Evolutionary conservation across 2,888 invertebrate genomes (phyloP), one percentile per base, ranked within the genome.

Genomic region (Hyposoter didymator): DNA sequence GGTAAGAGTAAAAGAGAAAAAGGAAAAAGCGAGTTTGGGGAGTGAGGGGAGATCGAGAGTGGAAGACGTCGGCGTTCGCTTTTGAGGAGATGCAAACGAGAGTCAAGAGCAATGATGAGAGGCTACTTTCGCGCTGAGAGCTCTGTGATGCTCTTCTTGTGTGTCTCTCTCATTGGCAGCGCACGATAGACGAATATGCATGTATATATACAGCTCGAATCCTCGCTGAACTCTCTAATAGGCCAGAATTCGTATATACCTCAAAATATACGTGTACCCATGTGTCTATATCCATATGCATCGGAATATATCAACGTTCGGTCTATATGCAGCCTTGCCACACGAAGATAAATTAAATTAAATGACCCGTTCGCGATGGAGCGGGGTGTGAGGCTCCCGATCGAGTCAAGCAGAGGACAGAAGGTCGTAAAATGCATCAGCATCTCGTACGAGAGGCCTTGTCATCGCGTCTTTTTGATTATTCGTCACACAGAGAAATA

Each of bases 321-420:
- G 72, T 10, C 17, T 52, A 52, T 52, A 72, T 52, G n/a, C 52
- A 43, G 32, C 22, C 14, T n/a, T 19, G 55, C 17, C 49, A 59
- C 47, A 72, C 19, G 6, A n/a, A 76, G 59, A 64, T 35, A 84
- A 88, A 89, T 89, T 83, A 82, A 89, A 90, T 89, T 84, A 89
- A 90, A 90, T 87, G 88, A 87, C 84, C 88, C 84, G 79, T 87
- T 86, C 87, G 66, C 35, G 66, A 78, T 47, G 35, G 12, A 55
- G 1, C 0, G 22, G 39, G 32, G 49, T 47, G 22, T 5, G 6
- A 2, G n/a, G 14, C 67, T 52, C 52, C 7, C 22, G 10, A 78
- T 52, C 64, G 10, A 84, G 64, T 81, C 84, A 83, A 52, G 28
- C n/a, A 5, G 14, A 39, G 10, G 0, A 10, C 64, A 66, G 19